Percentiles rank a stretch among this genome's conserved stretches.
These are phyloP conservation scores for Drosophila aff. DNA, from an alignment of 1,140 invertebrate species.

Conservation along the genomic window DNA sequence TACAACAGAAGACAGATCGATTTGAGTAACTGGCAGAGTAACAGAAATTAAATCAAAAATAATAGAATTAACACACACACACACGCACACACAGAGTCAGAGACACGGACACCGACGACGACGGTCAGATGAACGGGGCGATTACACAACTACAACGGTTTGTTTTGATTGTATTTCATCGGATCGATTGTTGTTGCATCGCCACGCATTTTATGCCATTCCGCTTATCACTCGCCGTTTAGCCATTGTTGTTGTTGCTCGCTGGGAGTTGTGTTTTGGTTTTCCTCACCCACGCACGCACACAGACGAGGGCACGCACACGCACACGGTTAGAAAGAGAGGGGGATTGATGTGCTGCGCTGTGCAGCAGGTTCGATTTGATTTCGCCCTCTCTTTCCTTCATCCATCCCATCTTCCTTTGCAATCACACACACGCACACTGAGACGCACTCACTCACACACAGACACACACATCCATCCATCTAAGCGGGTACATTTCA, in stretches of 20 bases:
- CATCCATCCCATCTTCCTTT: constrained; percentile 35
- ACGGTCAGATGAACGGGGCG: constrained; percentile 18
- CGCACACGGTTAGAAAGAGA: constrained; percentile 8
- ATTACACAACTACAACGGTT: constrained; percentile 58
- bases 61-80: constrained; percentile 68
- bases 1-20: constrained; percentile 72
- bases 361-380: constrained; percentile 33
- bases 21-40: constrained; percentile 42
- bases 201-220: constrained; percentile 29
- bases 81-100: not conserved
- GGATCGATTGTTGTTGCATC: constrained; percentile 31
- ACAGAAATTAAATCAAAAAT: constrained; percentile 62
- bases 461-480: constrained; percentile 32
- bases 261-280: constrained; percentile 43
- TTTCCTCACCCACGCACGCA: constrained; percentile 16
- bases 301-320: not conserved
- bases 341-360: constrained; percentile 7
- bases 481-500: constrained; percentile 81
- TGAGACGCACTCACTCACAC: constrained; percentile 20
- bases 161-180: constrained; percentile 62
- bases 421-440: constrained; percentile 49
- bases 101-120: constrained; percentile 2
- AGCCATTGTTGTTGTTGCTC: constrained; percentile 14
- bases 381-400: constrained; percentile 37
- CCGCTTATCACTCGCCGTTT: constrained; percentile 20